These are phyloP conservation scores for Falco peregrinus DNA, from an alignment of 2,797 vertebrate genomes.

Conservation along the genomic window DNA sequence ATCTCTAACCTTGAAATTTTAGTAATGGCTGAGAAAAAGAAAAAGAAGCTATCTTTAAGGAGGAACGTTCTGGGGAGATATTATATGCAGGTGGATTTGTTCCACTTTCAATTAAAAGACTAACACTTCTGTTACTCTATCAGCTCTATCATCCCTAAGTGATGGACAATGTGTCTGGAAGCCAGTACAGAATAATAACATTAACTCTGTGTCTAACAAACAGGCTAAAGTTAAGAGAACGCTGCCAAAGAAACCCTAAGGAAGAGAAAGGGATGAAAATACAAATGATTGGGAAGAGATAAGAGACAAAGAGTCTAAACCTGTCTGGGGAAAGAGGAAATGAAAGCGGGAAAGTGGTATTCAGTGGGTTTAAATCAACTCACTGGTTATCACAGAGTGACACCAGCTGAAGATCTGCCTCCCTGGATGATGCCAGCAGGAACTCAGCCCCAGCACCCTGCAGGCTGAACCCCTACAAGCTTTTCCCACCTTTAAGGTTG, in stretches of 20 bases:
- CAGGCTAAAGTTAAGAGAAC: neutral
- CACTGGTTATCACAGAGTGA: neutral
- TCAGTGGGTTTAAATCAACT: conserved; percentile 17
- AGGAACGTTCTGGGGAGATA: neutral
- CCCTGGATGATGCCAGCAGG: neutral
- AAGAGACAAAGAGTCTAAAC: conserved; percentile 19
- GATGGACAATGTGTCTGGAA: conserved; percentile 7
- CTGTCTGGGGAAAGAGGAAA: conserved; percentile 22
- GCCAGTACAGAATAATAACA: neutral
- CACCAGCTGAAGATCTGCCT: neutral
- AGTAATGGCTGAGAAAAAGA: neutral
- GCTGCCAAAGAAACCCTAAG: neutral
- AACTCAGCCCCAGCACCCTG: neutral
- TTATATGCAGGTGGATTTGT: conserved; percentile 34
- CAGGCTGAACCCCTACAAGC: neutral
- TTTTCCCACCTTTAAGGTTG: neutral
- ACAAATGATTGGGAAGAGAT: neutral
- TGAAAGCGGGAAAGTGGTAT: neutral
- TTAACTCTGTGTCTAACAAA: neutral
- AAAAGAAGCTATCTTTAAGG: neutral
- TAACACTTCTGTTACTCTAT: neutral
- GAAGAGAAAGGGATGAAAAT: conserved; percentile 16
- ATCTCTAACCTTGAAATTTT: conserved; percentile 56
- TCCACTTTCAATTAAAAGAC: conserved; percentile 2
- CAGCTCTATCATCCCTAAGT: neutral